A percentile compares a stretch with the other conserved stretches of the same genome.
These are phyloP conservation scores for Brachionus calyciflorus DNA, from an alignment of 1,140 invertebrate genomes.

Conservation along the genomic window DNA sequence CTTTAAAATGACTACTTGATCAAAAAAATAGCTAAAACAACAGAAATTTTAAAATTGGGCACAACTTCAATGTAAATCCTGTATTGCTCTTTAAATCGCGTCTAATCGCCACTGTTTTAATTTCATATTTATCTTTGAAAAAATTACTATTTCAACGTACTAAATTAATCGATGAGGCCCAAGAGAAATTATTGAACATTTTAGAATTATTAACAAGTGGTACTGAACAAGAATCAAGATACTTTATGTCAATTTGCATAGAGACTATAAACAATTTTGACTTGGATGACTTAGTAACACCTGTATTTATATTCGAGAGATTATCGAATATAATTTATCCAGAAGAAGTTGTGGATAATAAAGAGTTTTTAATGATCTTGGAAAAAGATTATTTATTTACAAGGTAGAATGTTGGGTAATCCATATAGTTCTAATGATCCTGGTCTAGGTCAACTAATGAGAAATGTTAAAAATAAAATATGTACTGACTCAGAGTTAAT, in stretches of 20 bases:
- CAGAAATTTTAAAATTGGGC: too few species aligned
- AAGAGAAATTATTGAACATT: conserved; percentile 87
- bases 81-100: conserved; percentile 87
- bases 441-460: conserved; percentile 90
- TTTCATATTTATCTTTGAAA: conserved; percentile 85
- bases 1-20: too few species aligned
- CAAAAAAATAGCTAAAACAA: too few species aligned
- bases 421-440: conserved; percentile 89
- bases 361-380: conserved; percentile 89
- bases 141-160: conserved; percentile 89
- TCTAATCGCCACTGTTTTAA: conserved; percentile 80
- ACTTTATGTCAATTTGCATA: conserved; percentile 94
- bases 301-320: conserved; percentile 89
- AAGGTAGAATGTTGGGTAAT: conserved; percentile 88
- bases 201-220: conserved; percentile 93
- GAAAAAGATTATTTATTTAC: conserved; percentile 98
- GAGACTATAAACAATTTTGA: conserved; percentile 91
- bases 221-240: conserved; percentile 88
- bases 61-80: too few species aligned
- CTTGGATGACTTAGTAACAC: conserved; percentile 84
- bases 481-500: conserved; percentile 85
- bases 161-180: conserved; percentile 88
- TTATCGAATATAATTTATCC: conserved; percentile 95
- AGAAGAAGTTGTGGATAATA: conserved; percentile 56
- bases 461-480: conserved; percentile 92